Evolutionary conservation across 2,888 invertebrate genomes (phyloP), one percentile per base, ranked within the genome.

Genomic region (Sturmia bella): DNA sequence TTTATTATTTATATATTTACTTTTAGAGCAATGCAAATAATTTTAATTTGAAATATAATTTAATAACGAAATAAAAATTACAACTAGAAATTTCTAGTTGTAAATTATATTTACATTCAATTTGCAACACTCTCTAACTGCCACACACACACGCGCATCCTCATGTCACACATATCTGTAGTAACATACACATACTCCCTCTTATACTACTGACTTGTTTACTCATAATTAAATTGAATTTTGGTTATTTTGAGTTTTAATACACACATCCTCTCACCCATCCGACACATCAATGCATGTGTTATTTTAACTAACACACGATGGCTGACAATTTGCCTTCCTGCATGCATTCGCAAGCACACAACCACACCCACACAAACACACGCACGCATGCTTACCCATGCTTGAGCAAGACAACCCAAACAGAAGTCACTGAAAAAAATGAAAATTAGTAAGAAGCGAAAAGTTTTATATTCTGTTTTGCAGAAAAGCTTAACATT

Each of bases 101-200:
- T 56, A 70, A 77, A 77, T 77, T 70, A 63, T 77, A 70, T 77
- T 70, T 77, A 43, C 63, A 72, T 78, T 78, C 66, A 72, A 78
- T 78, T 78, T 78, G 64, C 41, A 66, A n/a, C 54, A 72, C 9
- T 39, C 56, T 50, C 70, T 41, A 32, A 56, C 48, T 63, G 19
- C 15, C 2, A 45, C 11, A 17, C 6, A 32, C 3, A 24, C 15
- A n/a, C n/a, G n/a, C n/a, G n/a, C n/a, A n/a, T n/a, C n/a, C n/a
- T n/a, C n/a, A n/a, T n/a, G n/a, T n/a, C 6, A 32, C 3, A 24
- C 15, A 21, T 11, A 39, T 17, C n/a, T 6, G 27, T 27, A 27
- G 27, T 27, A 27, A 27, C 32, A n/a, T 15, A 63, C n/a, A 19
- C 41, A 43, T 17, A 19, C 0, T 27, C 48, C 15, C n/a, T 19